Evolutionary conservation across 2,797 vertebrate genomes (phyloP).

Genomic region (Columba guinea): DNA sequence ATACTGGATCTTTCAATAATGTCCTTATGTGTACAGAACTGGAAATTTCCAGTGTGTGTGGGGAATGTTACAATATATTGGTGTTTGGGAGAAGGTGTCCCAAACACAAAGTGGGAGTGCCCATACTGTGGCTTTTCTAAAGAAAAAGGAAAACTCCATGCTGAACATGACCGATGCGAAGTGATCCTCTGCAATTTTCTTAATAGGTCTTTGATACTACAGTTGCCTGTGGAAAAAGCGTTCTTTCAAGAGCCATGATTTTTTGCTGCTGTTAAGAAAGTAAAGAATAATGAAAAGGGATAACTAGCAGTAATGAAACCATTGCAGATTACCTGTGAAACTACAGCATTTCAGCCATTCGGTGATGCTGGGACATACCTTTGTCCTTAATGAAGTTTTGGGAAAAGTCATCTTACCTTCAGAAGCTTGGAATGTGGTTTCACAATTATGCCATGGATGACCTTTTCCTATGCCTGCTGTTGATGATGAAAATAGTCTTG

Average conservation of each 20-base stretch:
- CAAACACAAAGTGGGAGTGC: background rate
- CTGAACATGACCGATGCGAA: background rate
- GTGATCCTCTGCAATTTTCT: conserved; percentile 32
- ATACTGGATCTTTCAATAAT: background rate
- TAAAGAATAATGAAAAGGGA: background rate
- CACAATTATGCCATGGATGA: conserved; percentile 36
- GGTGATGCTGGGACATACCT: background rate
- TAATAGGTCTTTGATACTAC: conserved; percentile 32
- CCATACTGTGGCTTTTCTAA: background rate
- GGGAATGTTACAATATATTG: background rate
- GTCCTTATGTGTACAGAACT: background rate
- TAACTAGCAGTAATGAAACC: background rate
- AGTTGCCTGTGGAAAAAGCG: background rate
- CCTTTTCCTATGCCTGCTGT: conserved; percentile 33
- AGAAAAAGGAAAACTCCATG: background rate
- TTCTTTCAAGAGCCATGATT: background rate
- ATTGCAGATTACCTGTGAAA: background rate
- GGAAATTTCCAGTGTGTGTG: background rate
- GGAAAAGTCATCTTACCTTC: conserved; percentile 37
- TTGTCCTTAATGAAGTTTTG: conserved; percentile 45
- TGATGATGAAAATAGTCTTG: conserved; percentile 17
- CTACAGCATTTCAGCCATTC: background rate
- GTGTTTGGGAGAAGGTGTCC: background rate
- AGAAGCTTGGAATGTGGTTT: conserved; percentile 62
- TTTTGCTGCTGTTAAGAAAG: background rate